Evolutionary conservation across 2,113 vertebrate genomes (phyloP).

Genomic region (Xyliphius kryptos): DNA sequence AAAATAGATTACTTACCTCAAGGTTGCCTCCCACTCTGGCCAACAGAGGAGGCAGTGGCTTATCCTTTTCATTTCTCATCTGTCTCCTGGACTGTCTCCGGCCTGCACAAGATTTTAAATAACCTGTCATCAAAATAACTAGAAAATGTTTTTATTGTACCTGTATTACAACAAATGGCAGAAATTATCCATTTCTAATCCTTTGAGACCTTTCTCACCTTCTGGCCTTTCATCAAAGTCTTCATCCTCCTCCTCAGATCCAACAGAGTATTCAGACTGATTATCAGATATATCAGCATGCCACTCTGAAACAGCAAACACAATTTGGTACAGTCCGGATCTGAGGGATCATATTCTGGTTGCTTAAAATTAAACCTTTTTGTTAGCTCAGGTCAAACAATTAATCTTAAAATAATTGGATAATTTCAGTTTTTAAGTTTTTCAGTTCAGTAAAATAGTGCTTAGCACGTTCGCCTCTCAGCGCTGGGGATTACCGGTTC

Average conservation of each 20-base stretch:
- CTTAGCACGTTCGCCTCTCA: no score
- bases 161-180: no score
- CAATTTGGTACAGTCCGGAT: no score
- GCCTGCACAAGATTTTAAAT: conserved; percentile 53
- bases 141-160: no score
- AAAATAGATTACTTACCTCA: conserved; percentile 65
- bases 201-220: conserved; percentile 68
- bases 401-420: no score
- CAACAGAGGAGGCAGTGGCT: conserved; percentile 84
- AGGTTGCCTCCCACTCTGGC: conserved; percentile 89
- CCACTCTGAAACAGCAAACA: conserved; percentile 69
- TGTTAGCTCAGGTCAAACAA: neutral
- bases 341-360: no score
- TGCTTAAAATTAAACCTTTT: no score
- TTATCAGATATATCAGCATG: conserved; percentile 83
- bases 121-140: no score
- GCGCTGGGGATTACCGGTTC: no score
- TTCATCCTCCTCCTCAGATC: conserved; percentile 89
- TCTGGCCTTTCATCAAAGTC: conserved; percentile 89
- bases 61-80: conserved; percentile 87
- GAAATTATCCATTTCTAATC: no score
- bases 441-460: no score
- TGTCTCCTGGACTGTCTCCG: conserved; percentile 84
- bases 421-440: no score
- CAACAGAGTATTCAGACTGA: conserved; percentile 90